Percentiles rank a stretch among this genome's conserved stretches.
Conservation (phyloP, 2,888 invertebrate genomes). For the Xiphydria camelus region DNA sequence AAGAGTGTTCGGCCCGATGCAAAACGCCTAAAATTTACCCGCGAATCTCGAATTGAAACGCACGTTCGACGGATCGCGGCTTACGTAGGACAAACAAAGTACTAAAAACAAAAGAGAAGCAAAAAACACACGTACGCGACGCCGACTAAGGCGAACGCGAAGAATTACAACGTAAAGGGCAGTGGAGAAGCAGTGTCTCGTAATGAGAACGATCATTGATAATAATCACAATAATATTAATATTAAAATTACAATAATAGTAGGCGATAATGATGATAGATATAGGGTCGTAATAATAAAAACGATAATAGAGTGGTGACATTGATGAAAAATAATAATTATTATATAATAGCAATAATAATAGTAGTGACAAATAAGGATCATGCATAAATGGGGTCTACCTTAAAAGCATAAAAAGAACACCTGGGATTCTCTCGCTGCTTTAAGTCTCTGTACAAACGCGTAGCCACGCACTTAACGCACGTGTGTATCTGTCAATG, state of each 20-base stretch:
- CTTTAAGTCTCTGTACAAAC: no score
- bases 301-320: conserved; percentile 16
- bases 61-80: no score
- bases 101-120: no score
- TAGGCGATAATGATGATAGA: not conserved
- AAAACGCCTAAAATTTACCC: no score
- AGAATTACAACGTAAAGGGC: conserved; percentile 9
- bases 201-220: not conserved
- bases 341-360: conserved; percentile 3
- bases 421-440: no score
- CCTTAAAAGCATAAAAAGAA: no score
- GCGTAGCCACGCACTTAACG: no score
- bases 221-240: conserved; percentile 5
- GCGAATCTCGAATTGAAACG: no score
- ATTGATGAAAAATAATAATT: conserved; percentile 22
- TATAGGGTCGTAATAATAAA: conserved; percentile 21
- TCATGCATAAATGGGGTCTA: no score
- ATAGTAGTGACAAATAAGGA: conserved; percentile 11
- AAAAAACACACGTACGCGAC: no score
- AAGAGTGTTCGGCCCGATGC: no score
- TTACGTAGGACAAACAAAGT: no score
- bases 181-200: conserved; percentile 11
- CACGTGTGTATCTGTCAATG: conserved; percentile 18
- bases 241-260: conserved; percentile 6
- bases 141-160: conserved; percentile 3